Conservation (phyloP, 1,140 invertebrate species). For the Hyles vespertilio region DNA sequence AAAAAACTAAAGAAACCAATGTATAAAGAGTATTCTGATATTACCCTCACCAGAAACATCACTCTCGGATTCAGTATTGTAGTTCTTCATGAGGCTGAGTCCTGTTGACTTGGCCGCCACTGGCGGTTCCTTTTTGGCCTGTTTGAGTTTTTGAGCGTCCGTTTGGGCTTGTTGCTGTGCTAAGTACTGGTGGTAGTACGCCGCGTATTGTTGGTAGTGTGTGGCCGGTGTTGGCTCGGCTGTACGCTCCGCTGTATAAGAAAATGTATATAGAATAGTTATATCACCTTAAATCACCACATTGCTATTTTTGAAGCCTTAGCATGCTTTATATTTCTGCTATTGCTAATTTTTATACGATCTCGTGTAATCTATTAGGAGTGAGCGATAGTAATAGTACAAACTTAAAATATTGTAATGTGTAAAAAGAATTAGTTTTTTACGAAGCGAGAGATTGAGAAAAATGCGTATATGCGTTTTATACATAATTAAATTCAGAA, state of each 20-base stretch:
- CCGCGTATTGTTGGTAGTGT: slow-evolving; percentile 33
- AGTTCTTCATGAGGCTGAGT: slow-evolving; percentile 77
- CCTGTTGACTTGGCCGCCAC: slow-evolving; percentile 56
- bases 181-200: slow-evolving; percentile 42
- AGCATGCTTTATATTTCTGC: too few species aligned
- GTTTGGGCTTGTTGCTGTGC: slow-evolving; percentile 13
- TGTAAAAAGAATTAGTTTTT: too few species aligned
- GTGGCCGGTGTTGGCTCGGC: slow-evolving; percentile 1
- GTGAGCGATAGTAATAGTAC: background rate
- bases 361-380: too few species aligned
- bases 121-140: slow-evolving; percentile 16
- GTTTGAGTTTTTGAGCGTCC: slow-evolving; percentile 3
- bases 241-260: slow-evolving; percentile 5
- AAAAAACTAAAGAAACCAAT: background rate
- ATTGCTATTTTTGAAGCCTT: too few species aligned
- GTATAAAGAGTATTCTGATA: background rate
- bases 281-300: too few species aligned
- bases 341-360: too few species aligned
- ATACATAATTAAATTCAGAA: too few species aligned
- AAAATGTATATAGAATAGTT: too few species aligned
- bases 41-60: slow-evolving; percentile 57
- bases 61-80: slow-evolving; percentile 75
- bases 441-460: too few species aligned
- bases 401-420: background rate
- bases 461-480: too few species aligned